Evolutionary conservation across 2,113 vertebrate genomes (phyloP).

Genomic region (Spea bombifrons): DNA sequence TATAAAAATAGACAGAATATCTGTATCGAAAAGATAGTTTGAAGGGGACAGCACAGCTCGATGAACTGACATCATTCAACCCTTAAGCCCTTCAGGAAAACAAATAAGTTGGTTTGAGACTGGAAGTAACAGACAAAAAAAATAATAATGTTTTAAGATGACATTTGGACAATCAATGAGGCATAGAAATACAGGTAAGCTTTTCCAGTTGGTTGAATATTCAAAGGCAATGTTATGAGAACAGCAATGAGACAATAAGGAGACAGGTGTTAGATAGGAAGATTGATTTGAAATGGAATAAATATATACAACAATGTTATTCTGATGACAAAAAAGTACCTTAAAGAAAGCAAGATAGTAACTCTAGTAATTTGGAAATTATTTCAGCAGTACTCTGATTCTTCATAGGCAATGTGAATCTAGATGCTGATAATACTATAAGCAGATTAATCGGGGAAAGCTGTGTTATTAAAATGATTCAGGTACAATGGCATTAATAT

Average conservation of each 20-base stretch:
- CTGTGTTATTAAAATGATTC: too few species aligned
- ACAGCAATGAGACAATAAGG: conserved; percentile 43
- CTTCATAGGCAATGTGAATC: too few species aligned
- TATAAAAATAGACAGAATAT: too few species aligned
- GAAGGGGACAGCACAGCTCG: too few species aligned
- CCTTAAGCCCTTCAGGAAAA: conserved; percentile 11
- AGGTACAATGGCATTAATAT: too few species aligned
- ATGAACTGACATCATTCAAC: background rate
- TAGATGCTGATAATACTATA: too few species aligned
- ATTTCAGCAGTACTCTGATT: background rate
- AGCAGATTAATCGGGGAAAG: too few species aligned
- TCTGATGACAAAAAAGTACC: conserved; percentile 16
- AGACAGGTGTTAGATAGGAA: conserved; percentile 43
- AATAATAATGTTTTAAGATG: conserved; percentile 45
- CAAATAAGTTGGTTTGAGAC: conserved; percentile 34
- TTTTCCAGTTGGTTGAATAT: conserved; percentile 47
- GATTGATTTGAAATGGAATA: conserved; percentile 38
- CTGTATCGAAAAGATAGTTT: too few species aligned
- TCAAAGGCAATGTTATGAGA: conserved; percentile 46
- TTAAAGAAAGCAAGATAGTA: background rate
- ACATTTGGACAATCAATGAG: conserved; percentile 49
- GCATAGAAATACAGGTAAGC: conserved; percentile 46
- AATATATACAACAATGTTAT: conserved; percentile 26
- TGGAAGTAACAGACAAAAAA: conserved; percentile 43
- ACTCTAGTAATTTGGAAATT: background rate